Conservation (phyloP, 2,113 vertebrate genomes). For the Alaudala cheleensis region DNA sequence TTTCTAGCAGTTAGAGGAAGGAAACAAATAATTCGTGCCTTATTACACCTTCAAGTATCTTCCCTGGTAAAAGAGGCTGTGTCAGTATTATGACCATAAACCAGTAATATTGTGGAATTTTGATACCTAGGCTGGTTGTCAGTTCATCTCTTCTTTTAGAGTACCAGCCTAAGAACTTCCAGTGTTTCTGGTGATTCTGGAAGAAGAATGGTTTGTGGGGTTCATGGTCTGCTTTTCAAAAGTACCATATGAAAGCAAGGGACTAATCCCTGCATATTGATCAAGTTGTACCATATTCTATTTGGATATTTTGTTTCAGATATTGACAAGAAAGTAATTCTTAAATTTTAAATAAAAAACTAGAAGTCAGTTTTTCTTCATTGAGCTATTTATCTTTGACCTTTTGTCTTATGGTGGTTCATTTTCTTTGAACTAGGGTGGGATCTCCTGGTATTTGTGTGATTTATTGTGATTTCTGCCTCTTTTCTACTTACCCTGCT, state of each 20-base stretch:
- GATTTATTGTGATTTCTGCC: neutral
- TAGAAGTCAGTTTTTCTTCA: neutral
- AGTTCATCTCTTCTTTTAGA: neutral
- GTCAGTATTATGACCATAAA: neutral
- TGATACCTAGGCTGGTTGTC: neutral
- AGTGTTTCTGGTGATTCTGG: neutral
- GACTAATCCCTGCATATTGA: neutral
- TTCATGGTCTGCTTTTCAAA: neutral
- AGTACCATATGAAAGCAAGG: neutral
- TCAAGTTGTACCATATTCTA: accelerated
- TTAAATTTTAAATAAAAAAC: neutral
- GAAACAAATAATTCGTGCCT: neutral
- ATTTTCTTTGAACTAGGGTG: neutral
- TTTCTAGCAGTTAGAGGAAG: neutral
- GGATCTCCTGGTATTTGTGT: neutral
- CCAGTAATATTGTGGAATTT: neutral
- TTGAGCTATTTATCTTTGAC: neutral
- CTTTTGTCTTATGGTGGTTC: neutral
- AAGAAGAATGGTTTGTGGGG: neutral
- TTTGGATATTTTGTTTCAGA: neutral
- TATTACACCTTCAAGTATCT: neutral
- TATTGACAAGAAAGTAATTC: neutral
- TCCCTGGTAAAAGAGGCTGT: neutral
- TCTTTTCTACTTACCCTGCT: neutral
- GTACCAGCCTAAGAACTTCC: neutral